Conservation (phyloP, 2,888 invertebrate species). For the Aleiodes alternator region DNA sequence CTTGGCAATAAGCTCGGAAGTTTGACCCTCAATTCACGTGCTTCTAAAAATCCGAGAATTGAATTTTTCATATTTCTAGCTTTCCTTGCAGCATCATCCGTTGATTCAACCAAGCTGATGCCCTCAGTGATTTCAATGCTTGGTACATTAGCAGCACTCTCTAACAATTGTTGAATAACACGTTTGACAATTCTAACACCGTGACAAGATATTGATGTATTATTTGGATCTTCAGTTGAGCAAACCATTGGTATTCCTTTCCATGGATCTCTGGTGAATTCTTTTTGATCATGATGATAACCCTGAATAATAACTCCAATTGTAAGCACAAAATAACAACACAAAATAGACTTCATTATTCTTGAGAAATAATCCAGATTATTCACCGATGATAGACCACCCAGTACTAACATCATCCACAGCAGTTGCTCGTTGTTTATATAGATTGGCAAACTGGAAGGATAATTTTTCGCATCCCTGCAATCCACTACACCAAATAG, state of each 20-base stretch:
- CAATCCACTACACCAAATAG: slow-evolving; percentile 37
- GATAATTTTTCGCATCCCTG: slow-evolving; percentile 48
- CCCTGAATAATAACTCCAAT: slow-evolving; percentile 27
- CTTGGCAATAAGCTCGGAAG: slow-evolving; percentile 83
- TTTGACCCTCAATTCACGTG: slow-evolving; percentile 84
- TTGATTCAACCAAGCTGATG: slow-evolving; percentile 79
- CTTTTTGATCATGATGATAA: slow-evolving; percentile 37
- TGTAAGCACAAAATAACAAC: slow-evolving; percentile 26
- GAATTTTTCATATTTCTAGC: slow-evolving; percentile 76
- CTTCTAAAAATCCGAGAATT: slow-evolving; percentile 82
- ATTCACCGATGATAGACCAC: slow-evolving; percentile 24
- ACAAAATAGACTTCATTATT: slow-evolving; percentile 48
- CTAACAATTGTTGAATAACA: slow-evolving; percentile 78
- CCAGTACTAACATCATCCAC: slow-evolving; percentile 36
- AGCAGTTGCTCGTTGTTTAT: slow-evolving; percentile 46
- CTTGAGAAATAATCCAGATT: slow-evolving; percentile 3
- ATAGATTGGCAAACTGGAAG: slow-evolving; percentile 50
- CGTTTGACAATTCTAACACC: slow-evolving; percentile 76
- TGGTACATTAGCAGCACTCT: slow-evolving; percentile 76
- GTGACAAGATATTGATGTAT: slow-evolving; percentile 76
- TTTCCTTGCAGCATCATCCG: slow-evolving; percentile 76
- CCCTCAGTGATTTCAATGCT: slow-evolving; percentile 80
- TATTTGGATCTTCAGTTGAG: slow-evolving; percentile 62
- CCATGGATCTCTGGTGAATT: slow-evolving; percentile 48
- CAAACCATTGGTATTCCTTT: slow-evolving; percentile 59